Base-by-base conservation (phyloP, 2,888 invertebrate genomes). In the Erebia epiphron region DNA sequence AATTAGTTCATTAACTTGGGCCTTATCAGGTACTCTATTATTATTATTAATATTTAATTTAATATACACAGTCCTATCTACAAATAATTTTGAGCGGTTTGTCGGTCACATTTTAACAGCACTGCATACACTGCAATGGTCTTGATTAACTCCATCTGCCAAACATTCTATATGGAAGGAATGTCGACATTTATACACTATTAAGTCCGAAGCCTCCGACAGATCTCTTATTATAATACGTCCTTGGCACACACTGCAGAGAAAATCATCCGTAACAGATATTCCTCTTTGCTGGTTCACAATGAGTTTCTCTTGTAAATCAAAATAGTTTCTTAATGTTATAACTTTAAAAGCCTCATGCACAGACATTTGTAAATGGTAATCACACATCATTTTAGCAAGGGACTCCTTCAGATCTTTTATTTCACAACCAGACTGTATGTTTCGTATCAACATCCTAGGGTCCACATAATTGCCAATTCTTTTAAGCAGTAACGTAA, bases 331-430 rank as follows among this genome's bases (percentile, higher is more conserved):
- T 2, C 96, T 95, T 1, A 98, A 95, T n/a, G 99, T 95, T 74
- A 99, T 98, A 82, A 97, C 96, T 81, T 97, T 97, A 86, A 98
- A 98, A 0, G 98, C 98, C 86, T 98, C 97, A 86, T 98, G 97
- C 26, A 98, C 96, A 1, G 98, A 97, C 43, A 98, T 96, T 95
- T 99, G 98, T 72, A 99, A 94, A 83, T 97, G 98, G 87, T 98
- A 99, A 86, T 99, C 99, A 80, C 97, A 97, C 90, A 99, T 95
- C 96, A 99, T 98, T 92, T 98, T 98, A 1, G 98, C 98, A 11
- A 99, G 93, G 0, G 98, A 97, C 80, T 97, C 96, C 78, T 98
- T 96, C 57, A 99, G 92, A 54, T 98, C 98, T 10, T 98, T 97
- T 79, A 99, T 98, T 85, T 97, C 94, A 89, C 98, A 96, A 2